Base-by-base conservation (phyloP, 2,888 invertebrate species). In the Epirrhoe alternata region DNA sequence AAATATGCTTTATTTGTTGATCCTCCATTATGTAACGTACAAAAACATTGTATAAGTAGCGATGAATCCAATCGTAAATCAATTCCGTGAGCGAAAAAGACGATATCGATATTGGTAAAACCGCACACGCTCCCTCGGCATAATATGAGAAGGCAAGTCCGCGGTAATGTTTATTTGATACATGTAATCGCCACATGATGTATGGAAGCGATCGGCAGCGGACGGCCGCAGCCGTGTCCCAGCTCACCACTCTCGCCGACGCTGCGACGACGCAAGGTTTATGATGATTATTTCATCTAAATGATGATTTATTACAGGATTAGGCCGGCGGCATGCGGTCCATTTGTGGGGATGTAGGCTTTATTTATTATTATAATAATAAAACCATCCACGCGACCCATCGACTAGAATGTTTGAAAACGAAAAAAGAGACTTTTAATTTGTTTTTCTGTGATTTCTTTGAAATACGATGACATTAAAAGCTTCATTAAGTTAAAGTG, bases 221-320 rank as follows among this genome's bases (percentile, higher is more conserved):
- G 53, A n/a, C 72, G 76, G 73, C 69, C 72, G 62, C 80, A 76
- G 79, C 73, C 70, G 74, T 70, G 67, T 73, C 75, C 71, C 72
- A 71, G 69, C 61, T 75, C 76, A 74, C 78, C 80, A 75, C 76
- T 81, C 82, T 77, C 77, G 79, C 77, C 77, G 79, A 64, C 73
- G 76, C 79, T 81, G 80, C 77, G 79, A 77, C 77, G 79, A 65
- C 74, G 77, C 79, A 82, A 81, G 89, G 86, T 89, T 88, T 91
- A 91, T 89, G 87, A 89, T 92, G 89, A 93, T 92, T 90, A 92
- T 90, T 89, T 87, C 82, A 86, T 88, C 87, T 86, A 89, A 92
- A 91, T 89, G 86, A 90, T 92, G 92, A 93, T 92, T 91, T 92
- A 92, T 92, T 88, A 86, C 82, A 65, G 90, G 92, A 90, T 93